These are phyloP conservation scores for Drosophila simulans DNA, from an alignment of 1,140 invertebrate genomes.

Conservation along the genomic window DNA sequence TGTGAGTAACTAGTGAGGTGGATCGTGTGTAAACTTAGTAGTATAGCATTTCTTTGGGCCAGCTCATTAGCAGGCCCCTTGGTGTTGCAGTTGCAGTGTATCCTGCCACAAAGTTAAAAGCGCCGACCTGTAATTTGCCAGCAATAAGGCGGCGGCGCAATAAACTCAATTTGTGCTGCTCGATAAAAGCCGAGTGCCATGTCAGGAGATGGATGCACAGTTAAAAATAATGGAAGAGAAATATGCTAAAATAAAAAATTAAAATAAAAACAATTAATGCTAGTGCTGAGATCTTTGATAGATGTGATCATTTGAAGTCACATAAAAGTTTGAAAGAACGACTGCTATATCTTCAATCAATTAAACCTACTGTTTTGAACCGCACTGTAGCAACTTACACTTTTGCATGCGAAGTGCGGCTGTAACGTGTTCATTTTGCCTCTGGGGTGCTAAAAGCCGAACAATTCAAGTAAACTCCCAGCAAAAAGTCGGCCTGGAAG, in stretches of 20 bases:
- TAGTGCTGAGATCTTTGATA: too few species aligned
- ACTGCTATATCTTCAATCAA: neutral
- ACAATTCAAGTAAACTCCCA: constrained; percentile 36
- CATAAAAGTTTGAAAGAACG: neutral
- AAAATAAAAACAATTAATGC: neutral
- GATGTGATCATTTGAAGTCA: too few species aligned
- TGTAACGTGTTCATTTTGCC: constrained; percentile 75
- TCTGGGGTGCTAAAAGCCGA: constrained; percentile 72
- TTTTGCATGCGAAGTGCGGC: constrained; percentile 39
- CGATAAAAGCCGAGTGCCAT: constrained; percentile 63
- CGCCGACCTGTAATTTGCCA: constrained; percentile 82
- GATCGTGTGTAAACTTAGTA: neutral
- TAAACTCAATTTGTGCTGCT: constrained; percentile 79
- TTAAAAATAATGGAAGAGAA: neutral
- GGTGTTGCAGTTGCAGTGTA: constrained; percentile 45
- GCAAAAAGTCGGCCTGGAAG: constrained; percentile 32
- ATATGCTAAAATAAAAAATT: too few species aligned
- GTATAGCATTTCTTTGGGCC: neutral
- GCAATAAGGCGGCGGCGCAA: constrained; percentile 81
- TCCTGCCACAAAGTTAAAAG: constrained; percentile 83
- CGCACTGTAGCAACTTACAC: constrained; percentile 7
- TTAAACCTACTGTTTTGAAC: neutral
- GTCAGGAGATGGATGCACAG: constrained; percentile 30
- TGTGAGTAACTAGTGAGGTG: too few species aligned
- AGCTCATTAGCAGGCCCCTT: constrained; percentile 33